A percentile compares a stretch with the other conserved stretches of the same genome.
Evolutionary conservation across 2,113 vertebrate genomes (phyloP).

Genomic region (Anser cygnoides): DNA sequence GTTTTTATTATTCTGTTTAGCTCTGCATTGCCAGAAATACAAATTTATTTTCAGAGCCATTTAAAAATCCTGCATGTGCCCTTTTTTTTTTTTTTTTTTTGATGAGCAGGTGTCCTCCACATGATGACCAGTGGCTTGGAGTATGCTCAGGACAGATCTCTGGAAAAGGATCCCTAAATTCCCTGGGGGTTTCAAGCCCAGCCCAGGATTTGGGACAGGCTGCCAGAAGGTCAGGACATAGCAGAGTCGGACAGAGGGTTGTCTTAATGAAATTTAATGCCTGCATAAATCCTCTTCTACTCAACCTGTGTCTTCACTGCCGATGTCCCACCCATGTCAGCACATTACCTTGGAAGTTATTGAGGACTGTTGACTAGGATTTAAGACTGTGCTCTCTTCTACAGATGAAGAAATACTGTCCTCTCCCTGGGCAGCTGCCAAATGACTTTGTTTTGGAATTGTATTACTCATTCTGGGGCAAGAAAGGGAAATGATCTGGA

Average conservation of each 20-base stretch:
- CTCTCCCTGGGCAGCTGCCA: not conserved
- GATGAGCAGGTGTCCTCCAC: not conserved
- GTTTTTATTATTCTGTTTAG: constrained; percentile 1
- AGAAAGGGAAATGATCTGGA: not conserved
- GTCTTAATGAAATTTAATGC: not conserved
- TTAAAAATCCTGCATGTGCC: not conserved
- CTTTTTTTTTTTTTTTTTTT: not conserved
- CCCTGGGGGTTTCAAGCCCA: not conserved
- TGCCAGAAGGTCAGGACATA: not conserved
- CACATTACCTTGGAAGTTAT: not conserved
- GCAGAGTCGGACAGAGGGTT: not conserved
- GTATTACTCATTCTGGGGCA: not conserved
- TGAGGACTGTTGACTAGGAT: not conserved
- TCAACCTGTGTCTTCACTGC: not conserved
- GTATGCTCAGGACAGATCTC: not conserved
- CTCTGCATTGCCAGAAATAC: not conserved
- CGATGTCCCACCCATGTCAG: not conserved
- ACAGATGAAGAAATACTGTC: not conserved
- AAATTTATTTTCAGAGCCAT: not conserved
- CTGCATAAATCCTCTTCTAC: not conserved
- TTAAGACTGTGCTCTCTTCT: not conserved
- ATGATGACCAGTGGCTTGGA: not conserved
- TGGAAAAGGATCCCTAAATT: not conserved
- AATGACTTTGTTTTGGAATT: not conserved
- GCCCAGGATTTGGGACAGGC: not conserved